These are phyloP conservation scores for Antheraea pernyi DNA, from an alignment of 1,140 invertebrate genomes.

Conservation along the genomic window DNA sequence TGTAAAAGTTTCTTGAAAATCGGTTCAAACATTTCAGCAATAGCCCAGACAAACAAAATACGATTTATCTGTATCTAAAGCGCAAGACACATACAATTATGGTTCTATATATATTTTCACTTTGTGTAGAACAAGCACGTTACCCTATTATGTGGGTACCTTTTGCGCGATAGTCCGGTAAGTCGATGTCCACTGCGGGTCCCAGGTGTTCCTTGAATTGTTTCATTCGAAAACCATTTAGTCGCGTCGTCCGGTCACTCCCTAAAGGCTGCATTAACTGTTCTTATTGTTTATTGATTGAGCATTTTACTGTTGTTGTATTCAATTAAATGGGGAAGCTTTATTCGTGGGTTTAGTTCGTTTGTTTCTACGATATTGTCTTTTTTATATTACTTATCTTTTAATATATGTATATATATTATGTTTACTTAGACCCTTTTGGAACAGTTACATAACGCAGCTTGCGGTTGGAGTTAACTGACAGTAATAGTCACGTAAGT, in stretches of 20 bases:
- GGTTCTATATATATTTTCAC: background rate
- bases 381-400: too few relatives aligned
- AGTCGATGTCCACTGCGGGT: constrained; percentile 27
- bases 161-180: constrained; percentile 23
- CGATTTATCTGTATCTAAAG: too few relatives aligned
- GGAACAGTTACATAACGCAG: too few relatives aligned
- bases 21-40: too few relatives aligned
- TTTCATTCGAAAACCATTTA: constrained; percentile 55
- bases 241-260: constrained; percentile 34
- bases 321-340: background rate
- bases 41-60: too few relatives aligned
- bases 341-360: background rate
- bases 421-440: too few relatives aligned
- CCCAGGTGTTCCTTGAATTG: constrained; percentile 51
- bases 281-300: constrained; percentile 35
- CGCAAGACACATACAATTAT: background rate
- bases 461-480: too few relatives aligned
- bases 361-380: too few relatives aligned
- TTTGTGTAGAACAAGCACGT: background rate
- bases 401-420: too few relatives aligned
- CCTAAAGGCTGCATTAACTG: constrained; percentile 33
- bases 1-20: too few relatives aligned
- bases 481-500: too few relatives aligned
- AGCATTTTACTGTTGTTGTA: constrained; percentile 9
- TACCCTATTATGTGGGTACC: constrained; percentile 22